Evolutionary conservation across 1,140 invertebrate genomes (phyloP).

Genomic region (Oryctes rhinoceros): DNA sequence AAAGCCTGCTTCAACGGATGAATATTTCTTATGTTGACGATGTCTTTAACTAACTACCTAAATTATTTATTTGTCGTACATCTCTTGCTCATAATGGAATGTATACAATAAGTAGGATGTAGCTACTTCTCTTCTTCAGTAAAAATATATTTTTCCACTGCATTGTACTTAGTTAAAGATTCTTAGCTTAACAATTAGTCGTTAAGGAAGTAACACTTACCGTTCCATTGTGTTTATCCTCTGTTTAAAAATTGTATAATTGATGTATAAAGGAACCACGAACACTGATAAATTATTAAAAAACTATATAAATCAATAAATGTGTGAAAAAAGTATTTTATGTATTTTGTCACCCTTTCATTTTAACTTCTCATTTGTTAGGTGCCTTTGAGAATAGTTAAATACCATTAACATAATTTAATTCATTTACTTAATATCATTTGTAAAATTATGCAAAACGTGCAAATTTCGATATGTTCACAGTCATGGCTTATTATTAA

Average conservation of each 20-base stretch:
- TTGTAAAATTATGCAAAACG: too few species aligned
- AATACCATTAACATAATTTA: too few species aligned
- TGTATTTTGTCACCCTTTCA: too few species aligned
- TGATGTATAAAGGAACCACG: too few species aligned
- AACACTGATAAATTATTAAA: too few species aligned
- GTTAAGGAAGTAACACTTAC: conserved; percentile 1
- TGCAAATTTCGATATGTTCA: too few species aligned
- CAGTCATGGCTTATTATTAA: too few species aligned
- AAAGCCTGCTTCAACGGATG: conserved; percentile 60
- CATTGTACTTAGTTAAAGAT: conserved; percentile 33
- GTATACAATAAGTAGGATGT: conserved; percentile 40
- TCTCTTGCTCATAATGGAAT: conserved; percentile 35
- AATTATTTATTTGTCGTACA: neutral
- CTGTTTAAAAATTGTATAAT: neutral
- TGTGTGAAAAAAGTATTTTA: too few species aligned
- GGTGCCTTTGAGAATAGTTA: too few species aligned
- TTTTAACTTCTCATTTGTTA: too few species aligned
- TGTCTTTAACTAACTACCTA: conserved; percentile 36
- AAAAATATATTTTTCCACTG: conserved; percentile 36
- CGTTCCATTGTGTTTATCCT: neutral
- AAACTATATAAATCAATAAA: too few species aligned
- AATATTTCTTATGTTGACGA: conserved; percentile 58
- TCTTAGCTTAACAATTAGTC: conserved; percentile 1
- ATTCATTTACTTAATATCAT: too few species aligned
- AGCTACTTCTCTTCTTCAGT: conserved; percentile 38